Conservation (phyloP, 2,113 vertebrate genomes). For the Bombycilla garrulus region DNA sequence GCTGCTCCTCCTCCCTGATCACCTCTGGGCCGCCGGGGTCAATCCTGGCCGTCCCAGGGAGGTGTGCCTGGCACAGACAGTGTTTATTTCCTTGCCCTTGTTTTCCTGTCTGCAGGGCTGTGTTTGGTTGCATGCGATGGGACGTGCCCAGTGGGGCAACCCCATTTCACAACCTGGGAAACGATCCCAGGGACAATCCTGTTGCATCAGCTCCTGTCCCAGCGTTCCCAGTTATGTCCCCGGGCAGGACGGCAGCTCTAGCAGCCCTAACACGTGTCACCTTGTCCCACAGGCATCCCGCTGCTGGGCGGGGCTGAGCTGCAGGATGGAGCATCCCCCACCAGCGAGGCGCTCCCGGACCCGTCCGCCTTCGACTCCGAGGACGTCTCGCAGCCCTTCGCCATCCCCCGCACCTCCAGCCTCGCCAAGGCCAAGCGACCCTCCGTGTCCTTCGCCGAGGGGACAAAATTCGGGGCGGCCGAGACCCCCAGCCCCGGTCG, state of each 20-base stretch:
- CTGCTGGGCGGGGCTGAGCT: constrained; percentile 73
- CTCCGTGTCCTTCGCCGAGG: constrained; percentile 94
- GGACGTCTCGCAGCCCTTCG: constrained; percentile 82
- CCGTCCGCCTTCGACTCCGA: constrained; percentile 77
- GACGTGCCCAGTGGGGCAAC: neutral
- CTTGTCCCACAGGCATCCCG: neutral
- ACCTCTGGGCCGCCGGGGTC: neutral
- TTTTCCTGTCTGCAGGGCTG: neutral
- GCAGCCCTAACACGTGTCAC: neutral
- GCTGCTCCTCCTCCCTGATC: neutral
- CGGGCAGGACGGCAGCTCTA: neutral
- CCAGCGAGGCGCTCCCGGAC: constrained; percentile 76
- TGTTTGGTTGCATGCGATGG: neutral
- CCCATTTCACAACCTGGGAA: neutral
- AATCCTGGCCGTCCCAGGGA: neutral
- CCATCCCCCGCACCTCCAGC: constrained; percentile 96
- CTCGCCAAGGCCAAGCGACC: constrained; percentile 91
- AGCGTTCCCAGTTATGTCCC: rapidly evolving
- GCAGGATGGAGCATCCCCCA: constrained; percentile 70
- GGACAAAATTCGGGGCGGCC: constrained; percentile 86
- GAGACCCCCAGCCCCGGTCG: constrained; percentile 69
- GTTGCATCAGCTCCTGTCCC: neutral
- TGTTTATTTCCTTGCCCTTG: neutral
- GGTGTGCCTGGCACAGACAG: neutral
- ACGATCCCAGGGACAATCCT: neutral